Conservation (phyloP, 2,113 vertebrate genomes). For the Aspiorhynchus laticeps region DNA sequence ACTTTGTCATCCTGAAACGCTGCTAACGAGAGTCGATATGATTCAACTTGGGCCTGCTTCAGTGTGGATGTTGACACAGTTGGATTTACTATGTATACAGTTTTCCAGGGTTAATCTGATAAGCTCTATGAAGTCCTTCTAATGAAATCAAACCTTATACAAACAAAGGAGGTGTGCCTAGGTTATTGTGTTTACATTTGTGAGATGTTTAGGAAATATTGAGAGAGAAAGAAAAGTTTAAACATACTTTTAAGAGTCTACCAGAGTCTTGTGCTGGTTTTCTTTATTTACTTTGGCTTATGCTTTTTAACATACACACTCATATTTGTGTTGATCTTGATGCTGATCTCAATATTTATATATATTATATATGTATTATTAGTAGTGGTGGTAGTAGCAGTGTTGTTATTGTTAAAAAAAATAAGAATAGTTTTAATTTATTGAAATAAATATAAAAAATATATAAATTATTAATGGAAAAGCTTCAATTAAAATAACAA, state of each 20-base stretch:
- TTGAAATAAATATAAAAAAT: neutral
- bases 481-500: neutral
- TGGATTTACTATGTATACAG: constrained; percentile 15
- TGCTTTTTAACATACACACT: neutral
- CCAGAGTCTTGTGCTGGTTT: neutral
- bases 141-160: constrained; percentile 27
- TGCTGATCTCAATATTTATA: neutral
- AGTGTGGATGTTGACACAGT: constrained; percentile 41
- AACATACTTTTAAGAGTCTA: neutral
- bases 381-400: neutral
- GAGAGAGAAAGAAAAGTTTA: neutral
- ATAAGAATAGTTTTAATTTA: too few species aligned
- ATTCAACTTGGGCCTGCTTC: constrained; percentile 11
- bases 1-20: constrained; percentile 2
- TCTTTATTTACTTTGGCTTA: neutral
- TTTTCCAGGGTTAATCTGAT: constrained; percentile 24
- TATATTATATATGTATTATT: neutral
- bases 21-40: neutral
- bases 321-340: neutral
- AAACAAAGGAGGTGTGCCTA: constrained; percentile 36
- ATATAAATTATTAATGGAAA: neutral
- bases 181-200: constrained; percentile 34
- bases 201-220: constrained; percentile 2
- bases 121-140: constrained; percentile 17
- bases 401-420: neutral